phyloP scores from a whole-genome alignment of 2,113 vertebrate species.

The Sminthopsis crassicaudata region DNA sequence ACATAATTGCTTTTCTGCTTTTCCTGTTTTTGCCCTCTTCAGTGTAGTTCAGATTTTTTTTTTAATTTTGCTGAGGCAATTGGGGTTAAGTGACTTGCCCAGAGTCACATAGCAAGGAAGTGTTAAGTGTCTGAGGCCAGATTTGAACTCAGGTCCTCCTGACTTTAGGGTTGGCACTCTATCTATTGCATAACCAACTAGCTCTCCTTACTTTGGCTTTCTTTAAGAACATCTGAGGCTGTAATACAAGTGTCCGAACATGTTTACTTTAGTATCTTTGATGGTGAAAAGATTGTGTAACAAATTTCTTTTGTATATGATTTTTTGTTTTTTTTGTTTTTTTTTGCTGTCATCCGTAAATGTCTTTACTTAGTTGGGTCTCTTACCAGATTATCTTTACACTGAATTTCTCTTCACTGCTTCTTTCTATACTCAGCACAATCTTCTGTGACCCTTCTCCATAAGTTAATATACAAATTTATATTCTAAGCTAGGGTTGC shows the following conservation, averaged over 20 bases:
- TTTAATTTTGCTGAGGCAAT: too few species aligned
- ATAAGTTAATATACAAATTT: constrained; percentile 1
- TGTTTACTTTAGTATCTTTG: neutral
- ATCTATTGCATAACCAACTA: too few species aligned
- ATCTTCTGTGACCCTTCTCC: neutral
- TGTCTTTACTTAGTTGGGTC: neutral
- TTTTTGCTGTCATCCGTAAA: neutral
- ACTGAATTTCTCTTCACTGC: neutral
- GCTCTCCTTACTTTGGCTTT: neutral
- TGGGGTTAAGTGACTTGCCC: too few species aligned
- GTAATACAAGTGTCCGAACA: neutral
- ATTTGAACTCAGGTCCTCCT: too few species aligned
- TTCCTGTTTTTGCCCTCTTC: neutral
- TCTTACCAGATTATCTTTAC: neutral
- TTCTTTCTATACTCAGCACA: neutral
- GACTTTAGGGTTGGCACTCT: too few species aligned
- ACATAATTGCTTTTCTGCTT: neutral
- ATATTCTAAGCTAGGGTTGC: neutral
- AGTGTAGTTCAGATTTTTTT: neutral
- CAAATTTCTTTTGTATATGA: neutral
- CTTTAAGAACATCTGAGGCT: neutral
- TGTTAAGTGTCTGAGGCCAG: too few species aligned
- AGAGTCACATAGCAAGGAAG: too few species aligned
- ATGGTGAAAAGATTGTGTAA: neutral
- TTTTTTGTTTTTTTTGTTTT: neutral